These are phyloP conservation scores for Coregonus suidteri DNA, from an alignment of 2,797 vertebrate genomes.

Conservation along the genomic window DNA sequence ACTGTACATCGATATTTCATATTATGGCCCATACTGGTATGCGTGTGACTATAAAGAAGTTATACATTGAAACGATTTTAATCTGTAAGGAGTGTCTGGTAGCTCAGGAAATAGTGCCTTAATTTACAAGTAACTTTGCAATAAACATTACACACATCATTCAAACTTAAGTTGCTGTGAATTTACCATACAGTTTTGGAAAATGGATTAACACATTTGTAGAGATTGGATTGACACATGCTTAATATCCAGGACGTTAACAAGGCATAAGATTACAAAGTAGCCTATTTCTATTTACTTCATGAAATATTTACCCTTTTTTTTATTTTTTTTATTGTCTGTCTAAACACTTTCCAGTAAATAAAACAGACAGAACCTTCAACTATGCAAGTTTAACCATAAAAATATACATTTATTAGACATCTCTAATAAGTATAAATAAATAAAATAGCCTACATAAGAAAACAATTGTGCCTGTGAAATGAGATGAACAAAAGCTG, in stretches of 20 bases:
- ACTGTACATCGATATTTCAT: conserved; percentile 72
- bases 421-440: conserved; percentile 69
- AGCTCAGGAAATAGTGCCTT: conserved; percentile 69
- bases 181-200: conserved; percentile 52
- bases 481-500: conserved; percentile 76
- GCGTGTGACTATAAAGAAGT: conserved; percentile 70
- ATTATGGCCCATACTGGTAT: conserved; percentile 75
- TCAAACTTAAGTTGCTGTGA: conserved; percentile 41
- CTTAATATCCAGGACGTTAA: conserved; percentile 59
- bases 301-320: conserved; percentile 29
- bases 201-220: conserved; percentile 41
- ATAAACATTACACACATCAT: conserved; percentile 62
- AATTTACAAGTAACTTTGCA: conserved; percentile 68
- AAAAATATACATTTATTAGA: conserved; percentile 76
- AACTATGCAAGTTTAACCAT: conserved; percentile 72
- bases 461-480: conserved; percentile 68
- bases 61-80: conserved; percentile 59
- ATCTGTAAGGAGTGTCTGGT: conserved; percentile 70
- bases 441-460: conserved; percentile 69
- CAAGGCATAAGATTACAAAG: conserved; percentile 43
- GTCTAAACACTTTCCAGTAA: conserved; percentile 46
- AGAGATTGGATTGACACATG: conserved; percentile 64
- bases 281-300: conserved; percentile 43
- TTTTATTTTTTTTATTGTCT: conserved; percentile 33
- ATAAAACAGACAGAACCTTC: conserved; percentile 56